Evolutionary conservation across 2,113 vertebrate genomes (phyloP).

Genomic region (Pedetes capensis): DNA sequence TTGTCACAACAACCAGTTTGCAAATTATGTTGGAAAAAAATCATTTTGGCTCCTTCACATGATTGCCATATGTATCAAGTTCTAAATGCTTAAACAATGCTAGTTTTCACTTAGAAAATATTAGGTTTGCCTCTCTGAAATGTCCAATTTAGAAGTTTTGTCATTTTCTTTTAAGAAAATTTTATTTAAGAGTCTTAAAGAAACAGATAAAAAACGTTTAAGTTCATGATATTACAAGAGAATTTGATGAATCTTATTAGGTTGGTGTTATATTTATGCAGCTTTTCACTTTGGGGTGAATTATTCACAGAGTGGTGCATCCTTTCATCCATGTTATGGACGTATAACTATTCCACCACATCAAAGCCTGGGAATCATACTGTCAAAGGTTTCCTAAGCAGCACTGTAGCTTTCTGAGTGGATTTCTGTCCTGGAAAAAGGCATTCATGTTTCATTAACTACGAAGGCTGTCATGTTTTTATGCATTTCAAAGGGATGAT

Average conservation of each 20-base stretch:
- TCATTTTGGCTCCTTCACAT: background rate
- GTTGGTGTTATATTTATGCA: background rate
- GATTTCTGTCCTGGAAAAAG: slow-evolving; percentile 42
- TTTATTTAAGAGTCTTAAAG: background rate
- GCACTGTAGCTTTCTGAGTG: background rate
- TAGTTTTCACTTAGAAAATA: background rate
- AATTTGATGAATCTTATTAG: background rate
- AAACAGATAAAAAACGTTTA: background rate
- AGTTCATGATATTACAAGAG: background rate
- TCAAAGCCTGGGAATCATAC: background rate
- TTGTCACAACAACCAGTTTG: background rate
- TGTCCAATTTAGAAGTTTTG: background rate
- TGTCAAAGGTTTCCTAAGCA: background rate
- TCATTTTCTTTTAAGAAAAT: background rate
- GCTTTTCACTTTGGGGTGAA: slow-evolving; percentile 22
- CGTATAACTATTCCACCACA: background rate
- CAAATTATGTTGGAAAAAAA: background rate
- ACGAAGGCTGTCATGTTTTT: slow-evolving; percentile 48
- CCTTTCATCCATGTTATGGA: background rate
- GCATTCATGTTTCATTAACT: slow-evolving; percentile 67
- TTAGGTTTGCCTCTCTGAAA: background rate
- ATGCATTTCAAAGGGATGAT: slow-evolving; percentile 56
- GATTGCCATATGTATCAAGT: background rate
- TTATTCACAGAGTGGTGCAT: background rate
- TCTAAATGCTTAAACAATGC: background rate